A percentile compares a stretch with the other conserved stretches of the same genome.
These are phyloP conservation scores for Drosophila incognita DNA, from an alignment of 2,888 invertebrate genomes.

Conservation along the genomic window DNA sequence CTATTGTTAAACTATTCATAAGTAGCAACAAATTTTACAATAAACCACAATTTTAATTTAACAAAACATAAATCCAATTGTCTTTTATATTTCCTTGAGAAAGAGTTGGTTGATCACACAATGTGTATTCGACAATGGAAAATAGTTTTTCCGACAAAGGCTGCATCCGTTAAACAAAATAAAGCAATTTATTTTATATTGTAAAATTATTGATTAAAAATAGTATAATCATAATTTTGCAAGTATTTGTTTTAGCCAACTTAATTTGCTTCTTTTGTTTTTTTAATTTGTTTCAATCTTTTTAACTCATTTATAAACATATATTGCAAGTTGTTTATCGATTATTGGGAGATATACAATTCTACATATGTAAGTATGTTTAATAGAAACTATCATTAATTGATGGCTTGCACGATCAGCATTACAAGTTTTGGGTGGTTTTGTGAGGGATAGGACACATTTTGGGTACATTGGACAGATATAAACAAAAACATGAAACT, in stretches of 20 bases:
- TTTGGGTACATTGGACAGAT: conserved; percentile 25
- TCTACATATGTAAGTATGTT: conserved; percentile 25
- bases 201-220: neutral
- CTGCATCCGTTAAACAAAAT: conserved; percentile 11
- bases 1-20: conserved; percentile 33
- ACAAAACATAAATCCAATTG: conserved; percentile 85
- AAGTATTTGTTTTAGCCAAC: conserved; percentile 35
- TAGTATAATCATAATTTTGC: conserved; percentile 1
- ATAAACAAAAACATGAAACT: conserved; percentile 44
- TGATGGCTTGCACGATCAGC: conserved; percentile 67
- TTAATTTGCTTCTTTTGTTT: conserved; percentile 7
- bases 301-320: conserved; percentile 60
- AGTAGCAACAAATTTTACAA: conserved; percentile 41
- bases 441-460: conserved; percentile 36
- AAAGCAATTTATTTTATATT: neutral
- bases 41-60: conserved; percentile 38
- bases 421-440: conserved; percentile 47
- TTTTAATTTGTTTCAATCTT: conserved; percentile 28
- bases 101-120: neutral
- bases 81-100: neutral
- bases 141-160: neutral
- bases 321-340: conserved; percentile 68
- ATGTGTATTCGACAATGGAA: neutral
- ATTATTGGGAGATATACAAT: conserved; percentile 61
- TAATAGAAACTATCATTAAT: conserved; percentile 45